Conservation (phyloP, 2,888 invertebrate genomes). For the Stramonita haemastoma region DNA sequence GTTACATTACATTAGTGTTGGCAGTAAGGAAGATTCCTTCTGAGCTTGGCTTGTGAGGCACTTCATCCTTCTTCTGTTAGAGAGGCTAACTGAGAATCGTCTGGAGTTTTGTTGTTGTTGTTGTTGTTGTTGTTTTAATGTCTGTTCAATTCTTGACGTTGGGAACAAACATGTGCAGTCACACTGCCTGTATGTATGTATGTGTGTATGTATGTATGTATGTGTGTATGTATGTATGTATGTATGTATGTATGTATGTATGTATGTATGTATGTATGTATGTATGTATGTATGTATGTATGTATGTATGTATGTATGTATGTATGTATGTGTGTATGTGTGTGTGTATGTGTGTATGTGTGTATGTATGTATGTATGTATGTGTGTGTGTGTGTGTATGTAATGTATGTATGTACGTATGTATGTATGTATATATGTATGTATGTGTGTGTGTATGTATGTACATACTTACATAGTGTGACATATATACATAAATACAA, state of each 20-base stretch:
- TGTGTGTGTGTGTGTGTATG: background rate
- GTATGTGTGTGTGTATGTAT: background rate
- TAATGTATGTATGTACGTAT: background rate
- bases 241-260: background rate
- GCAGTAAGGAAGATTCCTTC: no score
- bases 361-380: background rate
- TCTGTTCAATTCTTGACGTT: no score
- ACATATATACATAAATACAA: no score
- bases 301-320: background rate
- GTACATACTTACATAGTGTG: background rate
- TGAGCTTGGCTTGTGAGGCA: no score
- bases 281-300: background rate
- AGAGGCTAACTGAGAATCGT: no score
- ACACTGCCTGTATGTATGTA: background rate
- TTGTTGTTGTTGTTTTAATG: no score
- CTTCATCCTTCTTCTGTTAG: no score
- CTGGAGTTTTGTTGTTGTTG: no score
- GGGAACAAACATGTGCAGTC: no score
- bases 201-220: background rate
- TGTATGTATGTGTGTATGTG: background rate
- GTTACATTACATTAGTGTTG: no score
- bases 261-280: background rate
- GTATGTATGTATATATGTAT: background rate
- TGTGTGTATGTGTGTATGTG: background rate
- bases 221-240: background rate